Base-by-base conservation (phyloP, 92 coral and sea anemone species). In the Siderastrea siderea region DNA sequence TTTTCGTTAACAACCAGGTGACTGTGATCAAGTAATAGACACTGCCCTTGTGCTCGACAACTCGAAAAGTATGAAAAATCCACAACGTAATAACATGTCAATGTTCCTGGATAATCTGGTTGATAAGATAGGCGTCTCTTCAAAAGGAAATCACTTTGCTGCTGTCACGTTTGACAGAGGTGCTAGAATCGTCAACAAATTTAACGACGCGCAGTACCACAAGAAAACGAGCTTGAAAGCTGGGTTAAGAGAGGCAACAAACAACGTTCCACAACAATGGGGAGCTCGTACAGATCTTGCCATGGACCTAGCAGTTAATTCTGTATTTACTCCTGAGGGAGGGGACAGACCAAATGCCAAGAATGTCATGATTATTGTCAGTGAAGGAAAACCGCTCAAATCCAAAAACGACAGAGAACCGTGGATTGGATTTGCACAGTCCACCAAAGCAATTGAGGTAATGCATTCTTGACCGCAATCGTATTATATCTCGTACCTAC, bases 281-380 rank as follows among this genome's bases (percentile, higher is more conserved):
- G 57, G 58, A 5, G 48, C 77, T 49, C 77, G 77, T 15, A n/a
- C 57, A 47, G 77, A 71, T 48, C 7, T 71, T 5, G 77, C 77
- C 3, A 15, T 47, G 77, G 19, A 71, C 10, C 59, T 47, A 52
- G 55, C 58, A 1, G 55, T 6, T 19, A 71, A 1, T 17, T 12
- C 47, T 3, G 7, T 71, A 57, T 71, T 71, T 71, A 71, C 59
- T 4, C 17, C 53, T 1, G 58, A 48, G 2, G 77, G 77, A 47
- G 77, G 77, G 15, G 58, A 71, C 77, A 71, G 59, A 71, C 45
- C 44, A n/a, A 49, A 49, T 16, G 59, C 77, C 58, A 71, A 3
- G 58, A 71, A 50, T 50, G 77, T 71, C 14, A 6, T 71, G 38
- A 47, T 71, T 3, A 16, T 71, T 0, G 1, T 71, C 7, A 71